These are phyloP conservation scores for Sphaeramia orbicularis DNA, from an alignment of 2,797 vertebrate species.

Conservation along the genomic window DNA sequence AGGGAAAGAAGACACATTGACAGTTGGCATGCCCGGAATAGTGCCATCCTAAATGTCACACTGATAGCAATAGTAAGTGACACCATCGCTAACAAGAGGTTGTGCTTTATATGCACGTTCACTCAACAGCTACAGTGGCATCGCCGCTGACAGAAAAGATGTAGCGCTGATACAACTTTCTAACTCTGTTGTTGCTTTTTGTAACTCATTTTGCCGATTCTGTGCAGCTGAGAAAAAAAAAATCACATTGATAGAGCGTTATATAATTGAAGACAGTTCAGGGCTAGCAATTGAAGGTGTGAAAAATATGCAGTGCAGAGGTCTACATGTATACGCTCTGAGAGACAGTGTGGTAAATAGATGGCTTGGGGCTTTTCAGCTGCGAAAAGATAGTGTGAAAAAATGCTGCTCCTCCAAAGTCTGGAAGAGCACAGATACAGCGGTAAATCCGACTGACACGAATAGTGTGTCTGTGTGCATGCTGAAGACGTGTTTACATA, in stretches of 20 bases:
- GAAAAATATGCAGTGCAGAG: conserved; percentile 56
- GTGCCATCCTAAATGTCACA: conserved; percentile 39
- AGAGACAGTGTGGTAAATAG: conserved; percentile 59
- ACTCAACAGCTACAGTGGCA: neutral
- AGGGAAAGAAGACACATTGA: conserved; percentile 18
- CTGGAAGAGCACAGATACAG: conserved; percentile 48
- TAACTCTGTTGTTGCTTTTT: conserved; percentile 17
- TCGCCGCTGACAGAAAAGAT: conserved; percentile 36
- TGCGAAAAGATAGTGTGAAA: conserved; percentile 52
- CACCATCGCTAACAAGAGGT: conserved; percentile 56
- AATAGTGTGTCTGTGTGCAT: conserved; percentile 37
- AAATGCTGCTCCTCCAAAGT: conserved; percentile 33
- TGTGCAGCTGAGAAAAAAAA: neutral
- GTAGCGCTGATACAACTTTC: conserved; percentile 19
- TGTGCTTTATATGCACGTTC: conserved; percentile 24
- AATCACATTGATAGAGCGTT: conserved; percentile 36
- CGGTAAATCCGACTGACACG: conserved; percentile 57
- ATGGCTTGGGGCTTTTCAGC: conserved; percentile 57
- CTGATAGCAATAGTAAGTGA: conserved; percentile 52
- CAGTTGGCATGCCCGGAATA: conserved; percentile 48
- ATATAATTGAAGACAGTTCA: conserved; percentile 38
- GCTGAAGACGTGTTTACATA: conserved; percentile 64
- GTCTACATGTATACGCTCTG: conserved; percentile 46
- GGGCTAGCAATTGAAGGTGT: conserved; percentile 42
- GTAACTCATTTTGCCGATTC: conserved; percentile 38